phyloP scores from a whole-genome alignment of 2,888 invertebrate species.

The Periphyllus acericola region DNA sequence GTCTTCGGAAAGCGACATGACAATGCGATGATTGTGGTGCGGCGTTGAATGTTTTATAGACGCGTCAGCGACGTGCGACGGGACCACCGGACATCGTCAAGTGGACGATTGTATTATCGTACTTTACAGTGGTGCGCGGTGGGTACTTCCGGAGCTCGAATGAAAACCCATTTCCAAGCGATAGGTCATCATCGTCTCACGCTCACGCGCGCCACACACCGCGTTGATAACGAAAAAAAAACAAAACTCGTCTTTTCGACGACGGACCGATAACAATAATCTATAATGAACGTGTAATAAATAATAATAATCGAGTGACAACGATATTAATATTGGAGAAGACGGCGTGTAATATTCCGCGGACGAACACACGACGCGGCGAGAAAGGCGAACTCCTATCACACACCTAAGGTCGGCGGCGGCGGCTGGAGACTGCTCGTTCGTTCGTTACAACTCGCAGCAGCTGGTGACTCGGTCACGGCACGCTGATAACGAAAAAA shows the following conservation, averaged over 20 bases:
- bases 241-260: too few species aligned
- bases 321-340: not conserved
- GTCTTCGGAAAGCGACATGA: constrained; percentile 70
- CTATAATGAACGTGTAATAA: too few species aligned
- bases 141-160: not conserved
- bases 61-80: not conserved
- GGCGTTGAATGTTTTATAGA: not conserved
- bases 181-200: not conserved
- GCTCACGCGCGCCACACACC: not conserved
- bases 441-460: not conserved
- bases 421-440: not conserved
- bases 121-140: not conserved
- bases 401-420: constrained; percentile 1
- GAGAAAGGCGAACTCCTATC: not conserved
- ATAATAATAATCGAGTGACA: not conserved
- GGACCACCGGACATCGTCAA: not conserved
- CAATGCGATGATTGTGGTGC: not conserved
- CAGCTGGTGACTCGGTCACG: constrained; percentile 11
- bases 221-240: too few species aligned
- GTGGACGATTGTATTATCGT: not conserved
- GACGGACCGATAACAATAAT: too few species aligned
- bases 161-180: not conserved
- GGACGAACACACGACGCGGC: not conserved
- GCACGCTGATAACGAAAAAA: constrained; percentile 28
- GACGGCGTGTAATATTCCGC: not conserved